Percentiles rank a stretch among this genome's conserved stretches.
Evolutionary conservation across 2,113 vertebrate species (phyloP).

Genomic region (Zapus hudsonius): DNA sequence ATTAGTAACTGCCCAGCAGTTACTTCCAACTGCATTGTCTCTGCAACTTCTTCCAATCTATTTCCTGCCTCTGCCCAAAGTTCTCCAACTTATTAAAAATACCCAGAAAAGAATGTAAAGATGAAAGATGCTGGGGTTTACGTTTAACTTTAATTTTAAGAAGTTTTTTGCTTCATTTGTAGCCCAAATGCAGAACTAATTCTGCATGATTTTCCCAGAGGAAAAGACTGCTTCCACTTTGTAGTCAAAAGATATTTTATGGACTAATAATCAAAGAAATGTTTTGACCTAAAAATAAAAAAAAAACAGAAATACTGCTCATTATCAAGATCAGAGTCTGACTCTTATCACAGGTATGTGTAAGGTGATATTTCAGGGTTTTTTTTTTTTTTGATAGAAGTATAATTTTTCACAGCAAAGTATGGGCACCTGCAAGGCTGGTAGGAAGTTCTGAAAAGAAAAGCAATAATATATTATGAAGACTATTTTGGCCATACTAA

Average conservation of each 20-base stretch:
- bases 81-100: background rate
- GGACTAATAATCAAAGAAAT: background rate
- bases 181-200: background rate
- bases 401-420: background rate
- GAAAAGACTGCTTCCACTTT: background rate
- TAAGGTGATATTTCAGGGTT: background rate
- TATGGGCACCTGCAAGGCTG: background rate
- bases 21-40: background rate
- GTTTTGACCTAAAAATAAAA: background rate
- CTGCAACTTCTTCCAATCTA: background rate
- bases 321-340: background rate
- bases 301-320: no score
- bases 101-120: background rate
- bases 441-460: background rate
- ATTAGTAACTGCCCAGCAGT: background rate
- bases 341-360: background rate
- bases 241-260: background rate
- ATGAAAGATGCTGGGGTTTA: background rate
- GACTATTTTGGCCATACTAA: background rate
- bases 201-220: background rate
- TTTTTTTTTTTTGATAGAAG: conserved; percentile 5
- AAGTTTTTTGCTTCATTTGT: background rate
- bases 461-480: background rate
- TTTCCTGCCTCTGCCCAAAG: background rate
- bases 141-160: conserved; percentile 21